These are phyloP conservation scores for Callionymus lyra DNA, from an alignment of 2,113 vertebrate species.

Conservation along the genomic window DNA sequence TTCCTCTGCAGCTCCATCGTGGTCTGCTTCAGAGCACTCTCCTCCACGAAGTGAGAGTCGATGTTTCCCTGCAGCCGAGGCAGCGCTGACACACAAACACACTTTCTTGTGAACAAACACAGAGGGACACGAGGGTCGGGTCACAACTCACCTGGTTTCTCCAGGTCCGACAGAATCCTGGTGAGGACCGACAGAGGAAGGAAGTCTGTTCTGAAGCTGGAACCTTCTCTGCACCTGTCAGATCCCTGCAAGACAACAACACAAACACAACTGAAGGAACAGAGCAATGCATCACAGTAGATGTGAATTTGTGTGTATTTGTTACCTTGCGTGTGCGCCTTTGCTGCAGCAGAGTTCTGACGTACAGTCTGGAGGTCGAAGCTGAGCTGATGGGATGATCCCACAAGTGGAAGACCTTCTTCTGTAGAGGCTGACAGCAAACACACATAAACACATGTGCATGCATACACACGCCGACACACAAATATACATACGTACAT, in stretches of 20 bases:
- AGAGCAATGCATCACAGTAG: no score
- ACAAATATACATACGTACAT: slow-evolving; percentile 11
- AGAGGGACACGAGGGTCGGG: background rate
- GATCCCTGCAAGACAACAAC: slow-evolving; percentile 60
- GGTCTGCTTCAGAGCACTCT: slow-evolving; percentile 87
- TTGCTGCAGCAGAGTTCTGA: slow-evolving; percentile 70
- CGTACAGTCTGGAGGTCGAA: slow-evolving; percentile 76
- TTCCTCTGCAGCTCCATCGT: slow-evolving; percentile 66
- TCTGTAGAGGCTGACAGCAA: slow-evolving; percentile 64
- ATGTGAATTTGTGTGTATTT: background rate
- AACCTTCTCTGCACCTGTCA: slow-evolving; percentile 54
- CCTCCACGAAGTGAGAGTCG: slow-evolving; percentile 81
- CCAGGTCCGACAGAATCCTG: slow-evolving; percentile 72
- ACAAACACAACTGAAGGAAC: slow-evolving; percentile 11
- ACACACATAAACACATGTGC: no score
- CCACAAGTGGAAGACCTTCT: slow-evolving; percentile 77
- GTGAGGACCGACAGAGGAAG: slow-evolving; percentile 83
- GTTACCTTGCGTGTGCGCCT: slow-evolving; percentile 68
- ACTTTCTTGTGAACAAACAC: slow-evolving; percentile 8
- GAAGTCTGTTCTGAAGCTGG: slow-evolving; percentile 69
- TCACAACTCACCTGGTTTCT: slow-evolving; percentile 70
- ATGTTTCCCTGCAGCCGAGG: slow-evolving; percentile 75
- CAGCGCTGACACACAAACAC: slow-evolving; percentile 53
- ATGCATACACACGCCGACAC: slow-evolving; percentile 24
- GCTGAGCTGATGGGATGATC: slow-evolving; percentile 81